These are phyloP conservation scores for Diaprepes abbreviatus DNA, from an alignment of 2,888 invertebrate species.

Conservation along the genomic window DNA sequence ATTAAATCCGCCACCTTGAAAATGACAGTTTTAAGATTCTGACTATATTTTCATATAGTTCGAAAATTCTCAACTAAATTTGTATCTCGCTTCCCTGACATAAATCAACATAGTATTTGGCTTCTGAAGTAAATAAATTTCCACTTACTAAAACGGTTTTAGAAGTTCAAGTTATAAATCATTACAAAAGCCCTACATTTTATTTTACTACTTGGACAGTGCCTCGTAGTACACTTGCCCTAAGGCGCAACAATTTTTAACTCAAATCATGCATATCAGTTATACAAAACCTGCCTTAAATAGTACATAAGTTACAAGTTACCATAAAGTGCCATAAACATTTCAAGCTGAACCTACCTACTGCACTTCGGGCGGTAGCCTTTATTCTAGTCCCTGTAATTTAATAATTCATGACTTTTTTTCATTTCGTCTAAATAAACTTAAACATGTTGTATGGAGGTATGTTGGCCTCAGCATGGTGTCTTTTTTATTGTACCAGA, in stretches of 20 bases:
- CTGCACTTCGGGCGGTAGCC: slow-evolving; percentile 43
- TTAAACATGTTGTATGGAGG: slow-evolving; percentile 30
- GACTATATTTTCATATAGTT: too few relatives aligned
- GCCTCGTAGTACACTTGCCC: slow-evolving; percentile 29
- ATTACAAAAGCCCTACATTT: not conserved
- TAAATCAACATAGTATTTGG: too few relatives aligned
- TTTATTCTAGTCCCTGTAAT: slow-evolving; percentile 38
- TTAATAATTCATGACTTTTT: slow-evolving; percentile 48
- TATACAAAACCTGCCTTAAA: slow-evolving; percentile 40
- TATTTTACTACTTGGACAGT: not conserved
- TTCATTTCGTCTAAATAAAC: slow-evolving; percentile 37
- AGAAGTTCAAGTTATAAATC: slow-evolving; percentile 13
- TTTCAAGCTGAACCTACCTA: slow-evolving; percentile 43
- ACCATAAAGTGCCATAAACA: slow-evolving; percentile 42
- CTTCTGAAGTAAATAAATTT: too few relatives aligned
- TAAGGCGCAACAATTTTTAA: slow-evolving; percentile 31
- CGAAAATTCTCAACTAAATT: too few relatives aligned
- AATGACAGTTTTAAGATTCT: too few relatives aligned
- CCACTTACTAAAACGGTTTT: too few relatives aligned
- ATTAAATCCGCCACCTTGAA: too few relatives aligned
- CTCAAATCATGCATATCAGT: slow-evolving; percentile 45
- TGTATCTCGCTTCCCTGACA: too few relatives aligned
- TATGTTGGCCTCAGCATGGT: slow-evolving; percentile 32
- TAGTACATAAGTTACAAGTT: slow-evolving; percentile 33
- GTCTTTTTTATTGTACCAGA: slow-evolving; percentile 12